Evolutionary conservation across 1,140 invertebrate species (phyloP).

Genomic region (Cherax quadricarinatus): DNA sequence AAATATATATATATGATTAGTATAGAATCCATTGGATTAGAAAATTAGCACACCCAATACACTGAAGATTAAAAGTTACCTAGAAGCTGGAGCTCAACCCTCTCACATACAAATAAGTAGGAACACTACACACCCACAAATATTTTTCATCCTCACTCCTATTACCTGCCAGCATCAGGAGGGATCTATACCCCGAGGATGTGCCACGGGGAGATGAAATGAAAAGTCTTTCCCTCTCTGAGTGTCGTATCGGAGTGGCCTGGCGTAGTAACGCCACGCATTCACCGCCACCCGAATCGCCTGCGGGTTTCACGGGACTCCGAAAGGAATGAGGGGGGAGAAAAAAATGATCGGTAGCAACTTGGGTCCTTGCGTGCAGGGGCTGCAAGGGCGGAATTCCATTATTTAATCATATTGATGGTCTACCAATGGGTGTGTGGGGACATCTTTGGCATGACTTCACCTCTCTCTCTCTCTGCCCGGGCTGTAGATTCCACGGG

Average conservation of each 20-base stretch:
- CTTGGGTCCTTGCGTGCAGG: neutral
- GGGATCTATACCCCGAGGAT: neutral
- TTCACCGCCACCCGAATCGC: neutral
- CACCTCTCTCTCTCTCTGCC: neutral
- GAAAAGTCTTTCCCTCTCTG: neutral
- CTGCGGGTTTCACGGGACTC: neutral
- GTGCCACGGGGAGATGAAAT: neutral
- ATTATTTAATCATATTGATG: conserved; percentile 1
- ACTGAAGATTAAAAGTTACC: no score
- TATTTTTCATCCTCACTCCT: neutral
- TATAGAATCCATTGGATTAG: no score
- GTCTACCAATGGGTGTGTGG: neutral
- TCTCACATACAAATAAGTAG: neutral
- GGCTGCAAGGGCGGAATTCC: neutral
- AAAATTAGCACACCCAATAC: no score
- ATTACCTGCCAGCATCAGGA: neutral
- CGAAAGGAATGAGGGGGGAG: neutral
- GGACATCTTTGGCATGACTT: neutral
- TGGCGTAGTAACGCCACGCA: neutral
- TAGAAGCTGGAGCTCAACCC: no score
- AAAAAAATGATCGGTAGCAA: neutral
- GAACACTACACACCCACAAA: neutral
- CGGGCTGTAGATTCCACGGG: no score
- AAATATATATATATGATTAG: no score
- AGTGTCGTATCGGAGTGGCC: neutral